Percentiles rank a stretch among this genome's conserved stretches.
phyloP scores from a whole-genome alignment of 2,113 vertebrate genomes.

The Toxotes chatareus region DNA sequence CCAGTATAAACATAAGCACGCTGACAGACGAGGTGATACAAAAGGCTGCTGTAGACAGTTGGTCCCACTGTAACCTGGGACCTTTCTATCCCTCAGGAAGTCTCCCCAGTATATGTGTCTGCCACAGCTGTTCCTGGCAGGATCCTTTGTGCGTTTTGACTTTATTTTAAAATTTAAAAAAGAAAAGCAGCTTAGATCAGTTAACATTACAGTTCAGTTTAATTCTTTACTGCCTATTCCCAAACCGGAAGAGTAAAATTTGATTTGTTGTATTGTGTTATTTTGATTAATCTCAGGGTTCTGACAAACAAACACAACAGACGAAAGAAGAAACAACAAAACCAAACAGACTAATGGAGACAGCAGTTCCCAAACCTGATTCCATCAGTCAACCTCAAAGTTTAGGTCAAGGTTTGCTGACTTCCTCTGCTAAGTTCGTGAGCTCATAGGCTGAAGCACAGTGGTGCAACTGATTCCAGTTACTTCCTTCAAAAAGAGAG shows the following conservation, averaged over 20 bases:
- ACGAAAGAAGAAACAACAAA: neutral
- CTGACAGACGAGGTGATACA: neutral
- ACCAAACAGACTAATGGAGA: neutral
- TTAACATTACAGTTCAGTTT: neutral
- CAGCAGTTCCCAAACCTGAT: neutral
- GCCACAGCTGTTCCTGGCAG: neutral
- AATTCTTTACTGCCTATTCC: neutral
- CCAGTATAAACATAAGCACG: neutral
- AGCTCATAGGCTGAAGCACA: neutral
- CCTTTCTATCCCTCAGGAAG: neutral
- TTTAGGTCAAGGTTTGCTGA: neutral
- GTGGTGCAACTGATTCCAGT: neutral
- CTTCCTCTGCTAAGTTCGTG: neutral
- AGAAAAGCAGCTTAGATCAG: neutral
- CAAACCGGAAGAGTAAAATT: neutral
- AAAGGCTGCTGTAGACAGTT: neutral
- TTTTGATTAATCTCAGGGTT: neutral
- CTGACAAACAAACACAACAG: neutral
- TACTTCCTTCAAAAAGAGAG: neutral
- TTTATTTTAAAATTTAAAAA: neutral
- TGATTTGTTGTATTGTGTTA: neutral
- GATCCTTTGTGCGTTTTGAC: conserved; percentile 1
- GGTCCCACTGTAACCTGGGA: conserved; percentile 6
- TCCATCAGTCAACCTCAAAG: neutral
- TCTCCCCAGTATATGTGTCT: neutral